These are phyloP conservation scores for Carassius auratus DNA, from an alignment of 2,113 vertebrate genomes.

Conservation along the genomic window DNA sequence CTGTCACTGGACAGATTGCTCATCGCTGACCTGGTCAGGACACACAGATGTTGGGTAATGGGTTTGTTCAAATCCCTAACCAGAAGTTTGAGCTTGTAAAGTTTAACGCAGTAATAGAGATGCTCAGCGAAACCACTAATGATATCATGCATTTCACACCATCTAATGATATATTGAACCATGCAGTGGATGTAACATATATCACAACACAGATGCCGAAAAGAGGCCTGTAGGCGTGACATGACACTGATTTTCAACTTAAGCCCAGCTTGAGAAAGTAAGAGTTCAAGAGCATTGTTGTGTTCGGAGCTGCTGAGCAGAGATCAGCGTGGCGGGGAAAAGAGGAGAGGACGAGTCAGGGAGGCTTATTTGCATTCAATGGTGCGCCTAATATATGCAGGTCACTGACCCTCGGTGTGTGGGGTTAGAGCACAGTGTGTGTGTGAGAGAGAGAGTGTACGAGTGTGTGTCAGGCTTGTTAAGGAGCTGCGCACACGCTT, in stretches of 20 bases:
- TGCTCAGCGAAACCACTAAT: background rate
- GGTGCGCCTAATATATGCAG: constrained; percentile 80
- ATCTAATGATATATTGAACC: background rate
- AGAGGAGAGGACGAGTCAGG: constrained; percentile 59
- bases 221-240: constrained; percentile 12
- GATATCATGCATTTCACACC: background rate
- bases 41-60: background rate
- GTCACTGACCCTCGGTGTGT: constrained; percentile 68
- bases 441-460: constrained; percentile 62
- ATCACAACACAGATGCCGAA: background rate
- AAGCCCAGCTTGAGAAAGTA: constrained; percentile 9
- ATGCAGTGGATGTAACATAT: background rate
- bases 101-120: background rate
- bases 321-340: constrained; percentile 61
- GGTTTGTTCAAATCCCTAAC: background rate
- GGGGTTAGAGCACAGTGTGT: constrained; percentile 67
- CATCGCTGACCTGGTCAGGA: background rate
- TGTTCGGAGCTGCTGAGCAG: constrained; percentile 8
- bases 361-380: constrained; percentile 70
- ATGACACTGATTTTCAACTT: constrained; percentile 16
- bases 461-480: constrained; percentile 75
- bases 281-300: constrained; percentile 4
- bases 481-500: constrained; percentile 70
- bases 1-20: background rate
- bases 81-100: background rate